phyloP scores from a whole-genome alignment of 2,888 invertebrate genomes.

The Carpatolechia fugitivella region DNA sequence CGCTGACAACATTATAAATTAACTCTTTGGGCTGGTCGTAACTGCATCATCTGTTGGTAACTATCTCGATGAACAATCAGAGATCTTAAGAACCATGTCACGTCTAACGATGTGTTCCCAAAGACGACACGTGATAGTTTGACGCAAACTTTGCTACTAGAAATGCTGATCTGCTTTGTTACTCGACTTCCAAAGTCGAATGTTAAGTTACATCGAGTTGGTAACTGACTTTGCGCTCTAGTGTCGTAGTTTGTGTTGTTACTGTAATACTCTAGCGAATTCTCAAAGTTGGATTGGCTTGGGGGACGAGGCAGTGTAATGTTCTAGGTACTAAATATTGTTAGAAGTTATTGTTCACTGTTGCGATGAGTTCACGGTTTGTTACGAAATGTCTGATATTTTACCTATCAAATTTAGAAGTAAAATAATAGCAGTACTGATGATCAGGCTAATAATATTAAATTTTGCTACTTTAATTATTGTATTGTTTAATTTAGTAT shows the following conservation, averaged over 20 bases:
- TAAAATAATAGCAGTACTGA: too few species aligned
- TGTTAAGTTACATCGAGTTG: constrained; percentile 6
- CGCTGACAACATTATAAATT: too few species aligned
- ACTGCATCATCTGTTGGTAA: too few species aligned
- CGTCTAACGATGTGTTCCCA: background rate
- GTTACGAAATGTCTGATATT: background rate
- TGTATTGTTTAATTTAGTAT: too few species aligned
- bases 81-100: background rate
- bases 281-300: constrained; percentile 4
- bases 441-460: too few species aligned
- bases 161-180: constrained; percentile 3
- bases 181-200: background rate
- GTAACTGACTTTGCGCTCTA: background rate
- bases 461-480: too few species aligned
- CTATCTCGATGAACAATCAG: too few species aligned
- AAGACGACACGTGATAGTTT: background rate
- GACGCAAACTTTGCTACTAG: background rate
- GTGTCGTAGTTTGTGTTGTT: background rate
- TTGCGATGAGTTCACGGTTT: constrained; percentile 9
- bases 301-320: background rate
- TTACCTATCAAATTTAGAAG: too few species aligned
- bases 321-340: background rate
- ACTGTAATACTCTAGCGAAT: constrained; percentile 5
- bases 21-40: too few species aligned
- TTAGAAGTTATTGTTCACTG: constrained; percentile 22